phyloP scores from a whole-genome alignment of 2,113 vertebrate genomes.

The Cichladusa arquata region DNA sequence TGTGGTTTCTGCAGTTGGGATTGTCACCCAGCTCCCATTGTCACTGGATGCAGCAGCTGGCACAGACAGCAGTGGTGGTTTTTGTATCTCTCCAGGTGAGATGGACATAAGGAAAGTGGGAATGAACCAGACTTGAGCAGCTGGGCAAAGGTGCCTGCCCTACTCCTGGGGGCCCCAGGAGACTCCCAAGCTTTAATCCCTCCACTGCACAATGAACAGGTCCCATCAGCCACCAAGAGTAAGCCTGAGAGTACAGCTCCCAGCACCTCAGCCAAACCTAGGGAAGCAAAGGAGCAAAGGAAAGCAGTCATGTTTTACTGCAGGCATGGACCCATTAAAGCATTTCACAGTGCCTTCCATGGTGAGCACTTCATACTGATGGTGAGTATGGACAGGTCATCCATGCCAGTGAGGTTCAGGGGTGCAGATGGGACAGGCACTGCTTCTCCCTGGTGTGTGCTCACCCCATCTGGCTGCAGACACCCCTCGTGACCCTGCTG shows the following conservation, averaged over 20 bases:
- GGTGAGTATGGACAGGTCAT: fast-evolving
- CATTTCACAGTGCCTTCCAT: background rate
- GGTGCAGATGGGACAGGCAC: background rate
- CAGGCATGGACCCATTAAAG: background rate
- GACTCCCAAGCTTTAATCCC: background rate
- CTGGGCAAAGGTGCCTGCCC: background rate
- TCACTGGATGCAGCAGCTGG: background rate
- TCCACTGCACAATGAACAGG: background rate
- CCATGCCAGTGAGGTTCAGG: background rate
- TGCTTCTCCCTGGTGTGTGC: background rate
- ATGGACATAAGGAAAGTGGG: background rate
- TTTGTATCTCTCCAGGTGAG: background rate
- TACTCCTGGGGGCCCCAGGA: background rate
- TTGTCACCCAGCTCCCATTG: background rate
- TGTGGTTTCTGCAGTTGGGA: background rate
- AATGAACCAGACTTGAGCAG: background rate
- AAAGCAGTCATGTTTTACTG: background rate
- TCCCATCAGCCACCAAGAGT: background rate
- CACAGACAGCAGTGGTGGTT: fast-evolving
- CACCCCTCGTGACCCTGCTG: background rate
- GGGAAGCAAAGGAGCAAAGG: background rate
- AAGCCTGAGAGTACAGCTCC: background rate
- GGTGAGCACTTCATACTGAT: background rate
- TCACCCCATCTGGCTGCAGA: background rate
- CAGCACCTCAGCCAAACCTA: background rate